phyloP scores from a whole-genome alignment of 2,797 vertebrate genomes.

The Oreonectes daqikongensis region DNA sequence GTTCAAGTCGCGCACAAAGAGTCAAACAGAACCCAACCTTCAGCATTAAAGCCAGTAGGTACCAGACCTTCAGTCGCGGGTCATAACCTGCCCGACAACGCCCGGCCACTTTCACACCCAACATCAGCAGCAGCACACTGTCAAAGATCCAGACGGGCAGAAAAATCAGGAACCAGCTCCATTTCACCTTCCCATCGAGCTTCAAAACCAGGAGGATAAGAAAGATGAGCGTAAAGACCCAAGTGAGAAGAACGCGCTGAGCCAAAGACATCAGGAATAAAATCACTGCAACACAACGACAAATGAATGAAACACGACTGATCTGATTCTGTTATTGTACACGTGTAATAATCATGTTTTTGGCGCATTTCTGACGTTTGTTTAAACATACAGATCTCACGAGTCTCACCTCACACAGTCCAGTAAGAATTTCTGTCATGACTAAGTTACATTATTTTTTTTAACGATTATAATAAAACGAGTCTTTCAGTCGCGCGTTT shows the following conservation, averaged over 20 bases:
- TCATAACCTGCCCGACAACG: constrained; percentile 91
- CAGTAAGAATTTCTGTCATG: neutral
- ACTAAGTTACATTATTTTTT: neutral
- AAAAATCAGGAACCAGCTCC: constrained; percentile 98
- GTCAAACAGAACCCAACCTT: constrained; percentile 92
- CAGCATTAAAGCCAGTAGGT: constrained; percentile 89
- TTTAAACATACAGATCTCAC: too few species aligned
- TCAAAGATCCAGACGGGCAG: constrained; percentile 96
- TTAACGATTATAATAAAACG: neutral
- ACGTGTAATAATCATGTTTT: too few species aligned
- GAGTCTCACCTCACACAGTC: neutral
- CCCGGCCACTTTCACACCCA: constrained; percentile 92
- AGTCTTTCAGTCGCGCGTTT: neutral
- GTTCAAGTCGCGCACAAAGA: constrained; percentile 89
- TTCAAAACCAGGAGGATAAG: constrained; percentile 95
- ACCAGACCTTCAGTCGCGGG: constrained; percentile 90
- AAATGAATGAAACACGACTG: too few species aligned
- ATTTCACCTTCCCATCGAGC: constrained; percentile 93
- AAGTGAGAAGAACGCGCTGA: constrained; percentile 93
- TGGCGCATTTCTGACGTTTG: too few species aligned
- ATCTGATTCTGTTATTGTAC: too few species aligned
- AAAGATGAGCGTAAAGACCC: constrained; percentile 94
- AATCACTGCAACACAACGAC: neutral
- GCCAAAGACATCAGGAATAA: constrained; percentile 90
- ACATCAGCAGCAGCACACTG: constrained; percentile 90